phyloP scores from a whole-genome alignment of 2,797 vertebrate species.

The Diplodus puntazzo region DNA sequence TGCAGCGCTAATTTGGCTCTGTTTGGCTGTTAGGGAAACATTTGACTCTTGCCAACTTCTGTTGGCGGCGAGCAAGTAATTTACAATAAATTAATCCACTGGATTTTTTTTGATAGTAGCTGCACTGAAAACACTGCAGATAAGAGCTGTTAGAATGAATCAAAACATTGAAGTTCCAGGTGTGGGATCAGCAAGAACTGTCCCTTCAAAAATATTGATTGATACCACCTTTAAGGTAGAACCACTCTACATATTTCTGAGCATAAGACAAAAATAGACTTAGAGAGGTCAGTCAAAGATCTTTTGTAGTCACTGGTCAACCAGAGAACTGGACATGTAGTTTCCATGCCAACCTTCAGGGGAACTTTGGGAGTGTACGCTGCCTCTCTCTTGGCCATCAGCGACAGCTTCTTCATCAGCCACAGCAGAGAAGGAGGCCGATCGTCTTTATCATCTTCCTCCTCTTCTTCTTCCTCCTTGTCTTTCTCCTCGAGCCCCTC shows the following conservation, averaged over 20 bases:
- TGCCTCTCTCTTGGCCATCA: conserved; percentile 93
- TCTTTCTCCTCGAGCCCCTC: conserved; percentile 31
- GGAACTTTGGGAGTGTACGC: conserved; percentile 91
- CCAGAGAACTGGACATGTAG: background rate
- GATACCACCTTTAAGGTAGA: background rate
- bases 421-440: conserved; percentile 89
- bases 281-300: background rate
- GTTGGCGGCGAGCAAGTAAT: no score
- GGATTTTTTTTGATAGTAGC: no score
- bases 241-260: background rate
- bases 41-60: no score
- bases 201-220: background rate
- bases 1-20: no score
- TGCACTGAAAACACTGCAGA: no score
- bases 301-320: no score
- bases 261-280: background rate
- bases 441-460: conserved; percentile 76
- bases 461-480: conserved; percentile 48
- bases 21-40: no score
- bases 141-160: no score
- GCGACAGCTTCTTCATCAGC: conserved; percentile 92
- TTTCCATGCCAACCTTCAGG: conserved; percentile 86
- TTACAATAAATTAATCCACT: no score
- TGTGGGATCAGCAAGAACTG: no score
- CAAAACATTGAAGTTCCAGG: no score